A percentile compares a stretch with the other conserved stretches of the same genome.
These are phyloP conservation scores for Keiferia lycopersicella DNA, from an alignment of 2,888 invertebrate genomes.

Conservation along the genomic window DNA sequence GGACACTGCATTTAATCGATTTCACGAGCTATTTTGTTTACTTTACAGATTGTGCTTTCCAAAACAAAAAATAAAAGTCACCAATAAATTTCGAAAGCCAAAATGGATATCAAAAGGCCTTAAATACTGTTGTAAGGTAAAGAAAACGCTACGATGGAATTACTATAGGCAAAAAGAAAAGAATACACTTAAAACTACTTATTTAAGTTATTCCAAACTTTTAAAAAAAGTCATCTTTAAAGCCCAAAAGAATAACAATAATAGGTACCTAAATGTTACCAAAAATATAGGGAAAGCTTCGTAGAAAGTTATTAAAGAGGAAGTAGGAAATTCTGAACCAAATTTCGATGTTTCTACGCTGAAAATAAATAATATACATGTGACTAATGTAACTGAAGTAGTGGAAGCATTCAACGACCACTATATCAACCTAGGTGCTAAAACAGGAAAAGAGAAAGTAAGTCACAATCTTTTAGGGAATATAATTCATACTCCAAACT, in stretches of 20 bases:
- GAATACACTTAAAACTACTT: background rate
- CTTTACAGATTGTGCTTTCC: constrained; percentile 10
- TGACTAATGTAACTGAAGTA: background rate
- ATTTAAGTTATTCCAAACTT: constrained; percentile 1
- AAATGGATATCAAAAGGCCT: constrained; percentile 10
- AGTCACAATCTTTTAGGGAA: too few relatives aligned
- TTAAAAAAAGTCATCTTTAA: background rate
- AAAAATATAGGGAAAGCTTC: background rate
- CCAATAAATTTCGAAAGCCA: background rate
- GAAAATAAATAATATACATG: background rate
- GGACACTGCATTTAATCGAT: constrained; percentile 7
- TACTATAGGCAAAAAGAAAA: constrained; percentile 1
- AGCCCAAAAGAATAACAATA: background rate
- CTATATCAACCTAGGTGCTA: too few relatives aligned
- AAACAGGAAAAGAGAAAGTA: too few relatives aligned
- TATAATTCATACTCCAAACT: too few relatives aligned
- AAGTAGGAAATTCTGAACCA: background rate
- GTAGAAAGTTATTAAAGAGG: background rate
- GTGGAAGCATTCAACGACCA: too few relatives aligned
- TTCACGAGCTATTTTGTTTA: constrained; percentile 9
- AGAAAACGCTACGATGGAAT: background rate
- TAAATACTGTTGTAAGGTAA: background rate
- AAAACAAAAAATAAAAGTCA: background rate
- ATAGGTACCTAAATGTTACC: background rate
- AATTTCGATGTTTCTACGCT: background rate